Percentiles rank a stretch among this genome's conserved stretches.
Conservation (phyloP, 1,140 invertebrate genomes). For the Melipona quadrifasciata region DNA sequence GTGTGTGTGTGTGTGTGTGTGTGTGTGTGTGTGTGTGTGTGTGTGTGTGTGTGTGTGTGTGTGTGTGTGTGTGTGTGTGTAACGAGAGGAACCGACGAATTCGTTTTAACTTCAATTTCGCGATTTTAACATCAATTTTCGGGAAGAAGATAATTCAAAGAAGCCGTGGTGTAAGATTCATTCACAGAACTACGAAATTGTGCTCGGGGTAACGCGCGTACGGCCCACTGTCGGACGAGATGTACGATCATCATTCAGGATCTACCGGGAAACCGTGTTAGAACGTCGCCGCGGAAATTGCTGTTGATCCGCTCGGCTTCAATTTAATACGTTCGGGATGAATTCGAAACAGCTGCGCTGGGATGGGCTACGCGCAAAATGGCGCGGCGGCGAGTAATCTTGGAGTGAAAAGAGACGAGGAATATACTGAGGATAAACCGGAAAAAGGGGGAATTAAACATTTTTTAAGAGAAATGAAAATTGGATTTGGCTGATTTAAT, state of each 20-base stretch:
- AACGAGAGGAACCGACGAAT: too few relatives aligned
- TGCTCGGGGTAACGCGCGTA: neutral
- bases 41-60: too few relatives aligned
- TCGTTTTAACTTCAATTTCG: neutral
- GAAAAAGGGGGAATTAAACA: too few relatives aligned
- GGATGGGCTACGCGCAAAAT: neutral
- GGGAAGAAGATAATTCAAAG: too few relatives aligned
- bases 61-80: too few relatives aligned
- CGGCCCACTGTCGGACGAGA: neutral
- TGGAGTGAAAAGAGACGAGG: neutral
- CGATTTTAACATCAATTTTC: too few relatives aligned
- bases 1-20: too few relatives aligned
- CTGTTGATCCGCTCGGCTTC: conserved; percentile 33
- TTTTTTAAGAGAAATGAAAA: too few relatives aligned
- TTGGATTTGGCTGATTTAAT: too few relatives aligned
- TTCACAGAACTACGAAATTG: conserved; percentile 41
- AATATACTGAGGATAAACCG: too few relatives aligned
- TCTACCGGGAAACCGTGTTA: conserved; percentile 19
- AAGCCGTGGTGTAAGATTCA: neutral
- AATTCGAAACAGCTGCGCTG: conserved; percentile 18
- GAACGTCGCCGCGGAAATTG: conserved; percentile 13
- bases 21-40: too few relatives aligned
- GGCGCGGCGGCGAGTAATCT: conserved; percentile 6
- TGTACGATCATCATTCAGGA: neutral
- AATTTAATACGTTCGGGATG: conserved; percentile 23